Percentiles rank a stretch among this genome's conserved stretches.
Conservation (phyloP, 2,797 vertebrate genomes). For the Brachyalestes nurse region DNA sequence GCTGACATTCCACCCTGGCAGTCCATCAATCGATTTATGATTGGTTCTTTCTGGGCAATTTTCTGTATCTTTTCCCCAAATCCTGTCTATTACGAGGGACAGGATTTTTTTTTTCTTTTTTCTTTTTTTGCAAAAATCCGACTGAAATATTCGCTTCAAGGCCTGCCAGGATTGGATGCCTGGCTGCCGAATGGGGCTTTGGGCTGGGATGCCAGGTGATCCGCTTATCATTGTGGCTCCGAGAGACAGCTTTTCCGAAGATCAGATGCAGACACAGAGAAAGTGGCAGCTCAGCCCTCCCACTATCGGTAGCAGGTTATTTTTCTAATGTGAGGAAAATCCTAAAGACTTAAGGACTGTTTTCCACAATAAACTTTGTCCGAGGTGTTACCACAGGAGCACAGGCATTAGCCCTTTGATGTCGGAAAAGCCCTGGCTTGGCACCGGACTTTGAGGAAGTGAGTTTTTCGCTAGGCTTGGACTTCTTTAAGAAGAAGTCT, state of each 20-base stretch:
- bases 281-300: conserved; percentile 35
- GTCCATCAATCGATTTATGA: conserved; percentile 66
- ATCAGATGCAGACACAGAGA: conserved; percentile 39
- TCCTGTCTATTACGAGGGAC: conserved; percentile 59
- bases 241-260: conserved; percentile 37
- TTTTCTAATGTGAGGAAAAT: conserved; percentile 38
- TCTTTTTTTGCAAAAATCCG: conserved; percentile 44
- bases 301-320: not conserved
- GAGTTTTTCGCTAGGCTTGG: not conserved
- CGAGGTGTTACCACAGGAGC: not conserved
- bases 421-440: conserved; percentile 11
- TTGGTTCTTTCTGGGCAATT: conserved; percentile 65
- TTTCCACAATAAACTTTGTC: conserved; percentile 35
- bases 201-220: conserved; percentile 51
- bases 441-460: not conserved
- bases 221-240: conserved; percentile 39
- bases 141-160: conserved; percentile 58
- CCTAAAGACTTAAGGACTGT: conserved; percentile 8
- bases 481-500: not conserved
- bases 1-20: conserved; percentile 58
- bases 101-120: conserved; percentile 24
- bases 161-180: conserved; percentile 53
- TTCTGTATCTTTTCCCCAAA: conserved; percentile 61
- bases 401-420: conserved; percentile 22
- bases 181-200: conserved; percentile 43